phyloP scores from a whole-genome alignment of 1,140 invertebrate genomes.

The Drosophila kikkawai region DNA sequence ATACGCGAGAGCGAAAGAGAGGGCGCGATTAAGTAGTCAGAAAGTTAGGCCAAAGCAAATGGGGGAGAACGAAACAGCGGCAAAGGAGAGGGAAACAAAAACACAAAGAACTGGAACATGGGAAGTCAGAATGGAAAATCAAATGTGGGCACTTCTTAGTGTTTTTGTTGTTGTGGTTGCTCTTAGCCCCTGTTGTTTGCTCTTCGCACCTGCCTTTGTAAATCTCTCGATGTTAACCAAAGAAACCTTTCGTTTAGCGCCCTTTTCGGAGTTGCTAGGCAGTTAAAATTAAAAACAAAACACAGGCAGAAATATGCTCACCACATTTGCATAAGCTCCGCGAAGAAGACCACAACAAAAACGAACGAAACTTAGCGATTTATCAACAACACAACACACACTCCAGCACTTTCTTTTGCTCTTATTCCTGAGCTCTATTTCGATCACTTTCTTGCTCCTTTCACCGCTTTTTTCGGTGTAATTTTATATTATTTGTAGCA shows the following conservation, averaged over 20 bases:
- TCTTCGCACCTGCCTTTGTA: conserved; percentile 53
- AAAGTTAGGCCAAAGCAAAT: conserved; percentile 36
- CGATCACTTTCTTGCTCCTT: conserved; percentile 27
- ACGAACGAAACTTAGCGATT: conserved; percentile 34
- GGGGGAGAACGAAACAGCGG: conserved; percentile 9
- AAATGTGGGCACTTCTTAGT: conserved; percentile 8
- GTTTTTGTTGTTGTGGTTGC: conserved; percentile 13
- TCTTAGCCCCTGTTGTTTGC: conserved; percentile 39
- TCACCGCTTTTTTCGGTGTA: conserved; percentile 3
- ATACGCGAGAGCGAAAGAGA: neutral
- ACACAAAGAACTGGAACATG: conserved; percentile 47
- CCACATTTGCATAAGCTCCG: conserved; percentile 78
- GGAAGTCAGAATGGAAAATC: conserved; percentile 49
- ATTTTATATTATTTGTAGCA: conserved; percentile 27
- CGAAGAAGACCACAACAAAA: conserved; percentile 52
- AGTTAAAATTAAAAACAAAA: conserved; percentile 25
- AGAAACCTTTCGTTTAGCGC: conserved; percentile 24
- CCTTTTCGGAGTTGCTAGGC: conserved; percentile 43
- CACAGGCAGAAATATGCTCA: conserved; percentile 36
- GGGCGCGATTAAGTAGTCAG: conserved; percentile 32
- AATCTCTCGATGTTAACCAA: conserved; percentile 39
- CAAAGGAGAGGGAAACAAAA: conserved; percentile 10
- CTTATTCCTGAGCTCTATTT: conserved; percentile 30
- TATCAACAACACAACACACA: conserved; percentile 26
- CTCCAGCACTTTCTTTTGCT: conserved; percentile 55